A percentile compares a stretch with the other conserved stretches of the same genome.
Conservation (phyloP, 2,113 vertebrate species). For the Thunnus thynnus region DNA sequence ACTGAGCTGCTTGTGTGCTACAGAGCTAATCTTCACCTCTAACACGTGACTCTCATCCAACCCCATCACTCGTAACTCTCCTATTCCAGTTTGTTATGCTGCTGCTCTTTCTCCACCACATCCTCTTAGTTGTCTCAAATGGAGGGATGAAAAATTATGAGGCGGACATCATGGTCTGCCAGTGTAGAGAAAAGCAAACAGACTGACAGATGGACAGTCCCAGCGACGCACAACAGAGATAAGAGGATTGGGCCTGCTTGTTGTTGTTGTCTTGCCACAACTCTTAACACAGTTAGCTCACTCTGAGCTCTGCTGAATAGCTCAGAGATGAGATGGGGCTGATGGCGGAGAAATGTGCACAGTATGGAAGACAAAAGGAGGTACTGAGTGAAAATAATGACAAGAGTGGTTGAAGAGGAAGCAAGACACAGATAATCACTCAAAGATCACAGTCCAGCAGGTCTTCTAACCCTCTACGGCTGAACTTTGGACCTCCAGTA, state of each 20-base stretch:
- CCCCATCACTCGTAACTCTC: slow-evolving; percentile 1
- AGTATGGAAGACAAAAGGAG: slow-evolving; percentile 16
- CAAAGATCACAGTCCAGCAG: not conserved
- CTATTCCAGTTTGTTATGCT: not conserved
- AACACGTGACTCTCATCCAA: slow-evolving; percentile 15
- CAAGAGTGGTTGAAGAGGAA: not conserved
- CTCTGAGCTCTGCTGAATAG: slow-evolving; percentile 40
- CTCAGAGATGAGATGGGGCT: slow-evolving; percentile 3
- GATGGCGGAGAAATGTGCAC: slow-evolving; percentile 17
- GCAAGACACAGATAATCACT: too few species aligned
- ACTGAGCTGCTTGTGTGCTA: not conserved
- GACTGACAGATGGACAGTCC: slow-evolving; percentile 83
- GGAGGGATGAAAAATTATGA: slow-evolving; percentile 30
- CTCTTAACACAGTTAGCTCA: slow-evolving; percentile 57
- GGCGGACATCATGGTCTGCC: slow-evolving; percentile 47
- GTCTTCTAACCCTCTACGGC: too few species aligned
- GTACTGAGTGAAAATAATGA: not conserved
- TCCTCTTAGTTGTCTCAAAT: slow-evolving; percentile 25
- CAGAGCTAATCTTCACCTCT: not conserved
- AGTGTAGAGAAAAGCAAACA: slow-evolving; percentile 67
- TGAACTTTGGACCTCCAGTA: not conserved
- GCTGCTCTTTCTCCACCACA: slow-evolving; percentile 22
- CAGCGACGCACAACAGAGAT: slow-evolving; percentile 71
- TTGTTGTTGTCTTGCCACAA: slow-evolving; percentile 71
- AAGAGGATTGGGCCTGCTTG: slow-evolving; percentile 82